These are phyloP conservation scores for Acronicta aceris DNA, from an alignment of 2,888 invertebrate species.

Conservation along the genomic window DNA sequence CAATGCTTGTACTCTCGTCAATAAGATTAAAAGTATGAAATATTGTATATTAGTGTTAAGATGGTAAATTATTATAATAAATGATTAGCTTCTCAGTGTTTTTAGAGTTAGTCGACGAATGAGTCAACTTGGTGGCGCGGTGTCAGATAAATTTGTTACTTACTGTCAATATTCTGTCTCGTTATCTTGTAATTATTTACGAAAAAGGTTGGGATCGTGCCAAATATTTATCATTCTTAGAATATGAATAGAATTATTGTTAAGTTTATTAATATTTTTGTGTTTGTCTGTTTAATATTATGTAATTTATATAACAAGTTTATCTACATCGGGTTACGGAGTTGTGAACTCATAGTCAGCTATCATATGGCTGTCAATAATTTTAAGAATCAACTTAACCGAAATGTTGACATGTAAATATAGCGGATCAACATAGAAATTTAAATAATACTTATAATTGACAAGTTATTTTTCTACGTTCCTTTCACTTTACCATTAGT, in stretches of 20 bases:
- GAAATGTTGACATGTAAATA: constrained; percentile 88
- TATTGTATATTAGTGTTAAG: constrained; percentile 69
- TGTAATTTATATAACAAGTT: constrained; percentile 69
- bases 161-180: constrained; percentile 43
- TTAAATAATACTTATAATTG: constrained; percentile 85
- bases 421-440: constrained; percentile 87
- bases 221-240: constrained; percentile 48
- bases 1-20: constrained; percentile 80
- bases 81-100: constrained; percentile 88
- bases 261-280: constrained; percentile 31
- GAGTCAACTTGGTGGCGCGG: constrained; percentile 83
- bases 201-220: constrained; percentile 44
- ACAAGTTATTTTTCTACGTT: constrained; percentile 89
- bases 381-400: constrained; percentile 86
- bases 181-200: constrained; percentile 39
- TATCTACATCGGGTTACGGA: constrained; percentile 83
- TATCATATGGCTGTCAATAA: constrained; percentile 90
- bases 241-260: constrained; percentile 37
- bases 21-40: constrained; percentile 74
- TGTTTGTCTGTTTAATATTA: constrained; percentile 40
- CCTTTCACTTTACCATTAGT: constrained; percentile 77
- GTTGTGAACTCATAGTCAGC: constrained; percentile 87
- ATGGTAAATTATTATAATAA: constrained; percentile 69
- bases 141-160: constrained; percentile 85
- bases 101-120: constrained; percentile 89